Conservation (phyloP, 2,797 vertebrate species). For the Apodemus agrarius region DNA sequence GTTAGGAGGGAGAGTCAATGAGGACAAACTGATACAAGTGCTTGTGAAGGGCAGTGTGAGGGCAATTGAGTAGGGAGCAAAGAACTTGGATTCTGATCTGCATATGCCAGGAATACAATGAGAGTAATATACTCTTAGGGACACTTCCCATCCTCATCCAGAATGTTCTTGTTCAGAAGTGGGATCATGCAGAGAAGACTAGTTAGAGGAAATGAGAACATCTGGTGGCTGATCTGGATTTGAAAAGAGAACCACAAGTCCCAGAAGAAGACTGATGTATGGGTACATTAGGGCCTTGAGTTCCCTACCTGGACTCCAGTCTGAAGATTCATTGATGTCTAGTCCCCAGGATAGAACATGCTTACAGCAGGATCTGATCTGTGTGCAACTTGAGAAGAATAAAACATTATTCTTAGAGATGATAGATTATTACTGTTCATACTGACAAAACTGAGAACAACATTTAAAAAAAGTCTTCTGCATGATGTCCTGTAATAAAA, state of each 20-base stretch:
- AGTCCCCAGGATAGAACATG: rapidly evolving
- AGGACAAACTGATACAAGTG: no score
- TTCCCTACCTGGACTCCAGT: rapidly evolving
- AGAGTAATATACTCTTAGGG: rapidly evolving
- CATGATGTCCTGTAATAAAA: neutral
- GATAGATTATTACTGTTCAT: neutral
- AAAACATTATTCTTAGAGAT: neutral
- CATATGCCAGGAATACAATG: rapidly evolving
- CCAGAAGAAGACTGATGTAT: rapidly evolving
- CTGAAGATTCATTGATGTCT: neutral
- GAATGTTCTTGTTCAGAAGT: neutral
- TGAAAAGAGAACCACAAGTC: neutral
- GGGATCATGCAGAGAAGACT: neutral
- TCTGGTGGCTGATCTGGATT: neutral
- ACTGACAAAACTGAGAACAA: neutral
- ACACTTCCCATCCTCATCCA: neutral
- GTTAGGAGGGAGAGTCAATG: neutral
- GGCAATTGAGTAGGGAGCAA: neutral
- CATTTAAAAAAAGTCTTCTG: neutral
- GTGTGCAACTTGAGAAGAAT: neutral
- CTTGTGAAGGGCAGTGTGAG: neutral
- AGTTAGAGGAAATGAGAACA: neutral
- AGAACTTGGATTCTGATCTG: neutral
- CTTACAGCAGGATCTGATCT: neutral
- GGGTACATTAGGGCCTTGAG: neutral